Evolutionary conservation across 1,140 invertebrate genomes (phyloP).

Genomic region (Parasteatoda tepidariorum): DNA sequence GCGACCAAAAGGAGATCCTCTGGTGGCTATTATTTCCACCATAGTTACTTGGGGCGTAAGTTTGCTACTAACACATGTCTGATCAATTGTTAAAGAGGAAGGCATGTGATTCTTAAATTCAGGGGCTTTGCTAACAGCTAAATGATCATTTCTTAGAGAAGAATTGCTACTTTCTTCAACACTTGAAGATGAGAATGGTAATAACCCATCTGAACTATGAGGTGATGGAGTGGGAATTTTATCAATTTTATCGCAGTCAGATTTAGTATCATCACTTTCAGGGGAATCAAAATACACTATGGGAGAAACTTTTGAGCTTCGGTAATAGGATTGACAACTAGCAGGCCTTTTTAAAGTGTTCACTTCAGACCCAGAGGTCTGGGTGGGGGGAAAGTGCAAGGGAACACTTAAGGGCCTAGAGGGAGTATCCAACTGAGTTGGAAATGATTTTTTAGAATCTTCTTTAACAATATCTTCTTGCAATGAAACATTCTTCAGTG

Average conservation of each 20-base stretch:
- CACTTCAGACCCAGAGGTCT: constrained; percentile 12
- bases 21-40: neutral
- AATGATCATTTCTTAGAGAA: constrained; percentile 17
- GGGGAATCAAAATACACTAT: constrained; percentile 57
- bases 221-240: constrained; percentile 15
- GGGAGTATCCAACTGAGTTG: neutral
- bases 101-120: neutral
- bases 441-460: neutral
- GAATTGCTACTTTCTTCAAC: constrained; percentile 1
- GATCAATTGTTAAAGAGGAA: neutral
- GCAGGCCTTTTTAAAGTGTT: constrained; percentile 43
- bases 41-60: neutral
- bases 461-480: neutral
- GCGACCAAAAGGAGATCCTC: neutral
- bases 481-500: neutral
- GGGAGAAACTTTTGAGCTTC: constrained; percentile 42
- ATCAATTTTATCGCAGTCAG: constrained; percentile 38
- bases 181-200: neutral
- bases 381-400: constrained; percentile 20
- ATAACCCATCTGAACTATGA: constrained; percentile 11
- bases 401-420: constrained; percentile 49
- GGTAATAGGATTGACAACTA: constrained; percentile 55
- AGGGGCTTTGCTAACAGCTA: neutral
- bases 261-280: constrained; percentile 46
- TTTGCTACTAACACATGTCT: too few relatives aligned